A percentile compares a stretch with the other conserved stretches of the same genome.
Evolutionary conservation across 2,888 invertebrate genomes (phyloP).

Genomic region (Noctuana brunneofusca): DNA sequence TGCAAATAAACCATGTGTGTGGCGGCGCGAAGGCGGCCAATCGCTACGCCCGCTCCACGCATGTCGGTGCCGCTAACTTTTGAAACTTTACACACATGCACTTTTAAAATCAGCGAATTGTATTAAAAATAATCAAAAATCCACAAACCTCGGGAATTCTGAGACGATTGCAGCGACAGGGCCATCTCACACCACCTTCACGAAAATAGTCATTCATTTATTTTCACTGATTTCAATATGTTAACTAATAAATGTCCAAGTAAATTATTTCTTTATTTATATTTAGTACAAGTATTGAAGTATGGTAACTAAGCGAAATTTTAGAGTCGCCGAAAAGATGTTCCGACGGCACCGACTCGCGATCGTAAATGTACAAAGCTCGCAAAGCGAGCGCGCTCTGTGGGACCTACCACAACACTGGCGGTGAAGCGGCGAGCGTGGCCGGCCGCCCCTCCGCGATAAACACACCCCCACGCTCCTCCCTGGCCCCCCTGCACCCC

Average conservation of each 20-base stretch:
- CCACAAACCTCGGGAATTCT: conserved; percentile 80
- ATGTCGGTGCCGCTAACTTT: conserved; percentile 74
- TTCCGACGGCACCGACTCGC: conserved; percentile 66
- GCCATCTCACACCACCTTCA: conserved; percentile 83
- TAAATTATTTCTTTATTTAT: neutral
- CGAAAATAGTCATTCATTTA: conserved; percentile 63
- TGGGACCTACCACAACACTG: conserved; percentile 87
- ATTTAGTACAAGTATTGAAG: conserved; percentile 28
- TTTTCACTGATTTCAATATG: conserved; percentile 54
- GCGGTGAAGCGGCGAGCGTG: conserved; percentile 60
- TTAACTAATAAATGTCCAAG: neutral
- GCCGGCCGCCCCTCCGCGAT: conserved; percentile 71
- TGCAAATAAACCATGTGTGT: conserved; percentile 81
- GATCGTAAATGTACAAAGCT: conserved; percentile 61
- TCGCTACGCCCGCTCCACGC: conserved; percentile 70
- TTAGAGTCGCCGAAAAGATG: conserved; percentile 51
- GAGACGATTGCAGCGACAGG: conserved; percentile 83
- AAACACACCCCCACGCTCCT: conserved; percentile 77
- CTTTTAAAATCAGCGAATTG: conserved; percentile 55
- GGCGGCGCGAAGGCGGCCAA: conserved; percentile 64
- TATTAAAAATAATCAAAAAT: conserved; percentile 46
- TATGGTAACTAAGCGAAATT: conserved; percentile 32
- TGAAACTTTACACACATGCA: conserved; percentile 74
- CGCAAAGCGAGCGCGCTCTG: conserved; percentile 65
- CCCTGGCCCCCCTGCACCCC: conserved; percentile 47